A percentile compares a stretch with the other conserved stretches of the same genome.
Conservation (phyloP, 2,113 vertebrate genomes). For the Anthoscopus minutus region DNA sequence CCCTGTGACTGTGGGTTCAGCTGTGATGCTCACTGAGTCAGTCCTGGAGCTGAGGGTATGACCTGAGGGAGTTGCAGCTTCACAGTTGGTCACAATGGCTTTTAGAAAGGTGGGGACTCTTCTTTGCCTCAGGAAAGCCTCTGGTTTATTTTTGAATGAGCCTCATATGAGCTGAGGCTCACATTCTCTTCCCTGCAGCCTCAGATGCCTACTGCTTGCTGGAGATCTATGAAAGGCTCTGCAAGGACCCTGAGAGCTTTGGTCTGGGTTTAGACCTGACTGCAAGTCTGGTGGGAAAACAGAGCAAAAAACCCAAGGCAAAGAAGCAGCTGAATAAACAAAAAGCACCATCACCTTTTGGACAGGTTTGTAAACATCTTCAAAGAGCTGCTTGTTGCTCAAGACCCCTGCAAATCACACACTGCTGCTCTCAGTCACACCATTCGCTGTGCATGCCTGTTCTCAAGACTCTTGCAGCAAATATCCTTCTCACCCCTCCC, state of each 20-base stretch:
- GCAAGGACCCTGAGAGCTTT: slow-evolving; percentile 63
- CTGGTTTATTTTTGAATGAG: background rate
- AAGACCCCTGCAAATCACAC: background rate
- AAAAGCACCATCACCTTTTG: background rate
- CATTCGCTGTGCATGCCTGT: background rate
- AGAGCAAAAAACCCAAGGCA: background rate
- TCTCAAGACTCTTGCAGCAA: slow-evolving; percentile 24
- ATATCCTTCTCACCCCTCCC: background rate
- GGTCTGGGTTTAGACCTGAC: slow-evolving; percentile 66
- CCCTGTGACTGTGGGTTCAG: background rate
- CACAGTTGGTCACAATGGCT: background rate
- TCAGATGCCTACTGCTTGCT: slow-evolving; percentile 83
- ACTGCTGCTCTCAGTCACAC: background rate
- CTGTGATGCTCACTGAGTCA: background rate
- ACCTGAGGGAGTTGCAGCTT: background rate
- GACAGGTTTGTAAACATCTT: slow-evolving; percentile 49
- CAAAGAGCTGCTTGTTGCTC: slow-evolving; percentile 30
- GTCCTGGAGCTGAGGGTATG: background rate
- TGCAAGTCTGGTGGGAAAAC: slow-evolving; percentile 13
- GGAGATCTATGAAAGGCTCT: slow-evolving; percentile 76
- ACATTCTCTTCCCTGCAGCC: background rate
- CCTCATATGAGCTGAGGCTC: background rate
- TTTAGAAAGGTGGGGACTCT: background rate
- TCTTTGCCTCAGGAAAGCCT: background rate
- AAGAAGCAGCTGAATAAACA: slow-evolving; percentile 46